These are phyloP conservation scores for Caenorhabditis remanei DNA, from an alignment of 1,140 invertebrate species.

Conservation along the genomic window DNA sequence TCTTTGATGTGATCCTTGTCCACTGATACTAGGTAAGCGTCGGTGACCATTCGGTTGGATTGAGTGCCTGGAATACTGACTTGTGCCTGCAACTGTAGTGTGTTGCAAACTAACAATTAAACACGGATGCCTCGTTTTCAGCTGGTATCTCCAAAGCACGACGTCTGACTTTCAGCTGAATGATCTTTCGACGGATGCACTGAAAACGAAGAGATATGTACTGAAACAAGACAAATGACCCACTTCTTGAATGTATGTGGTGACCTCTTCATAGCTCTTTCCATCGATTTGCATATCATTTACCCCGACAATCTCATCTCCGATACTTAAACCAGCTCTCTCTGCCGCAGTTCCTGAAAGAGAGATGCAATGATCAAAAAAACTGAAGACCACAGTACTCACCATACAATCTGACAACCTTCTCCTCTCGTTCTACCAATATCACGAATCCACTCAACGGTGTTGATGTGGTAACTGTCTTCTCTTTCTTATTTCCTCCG, in stretches of 20 bases:
- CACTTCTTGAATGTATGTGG: slow-evolving; percentile 56
- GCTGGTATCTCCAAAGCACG: slow-evolving; percentile 31
- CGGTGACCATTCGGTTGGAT: slow-evolving; percentile 51
- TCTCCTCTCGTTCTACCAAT: slow-evolving; percentile 29
- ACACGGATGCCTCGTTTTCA: slow-evolving; percentile 34
- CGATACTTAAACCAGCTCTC: slow-evolving; percentile 59
- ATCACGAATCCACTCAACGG: slow-evolving; percentile 51
- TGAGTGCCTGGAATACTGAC: background rate
- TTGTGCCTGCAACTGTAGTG: background rate
- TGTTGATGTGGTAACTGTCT: slow-evolving; percentile 1
- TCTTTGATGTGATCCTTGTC: slow-evolving; percentile 64
- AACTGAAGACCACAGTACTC: background rate
- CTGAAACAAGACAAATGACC: too few species aligned
- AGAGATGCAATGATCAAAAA: background rate
- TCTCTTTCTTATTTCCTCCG: background rate
- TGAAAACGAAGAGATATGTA: background rate
- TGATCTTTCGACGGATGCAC: slow-evolving; percentile 47
- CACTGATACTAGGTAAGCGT: slow-evolving; percentile 62
- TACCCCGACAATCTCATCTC: slow-evolving; percentile 64
- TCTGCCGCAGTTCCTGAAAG: slow-evolving; percentile 58
- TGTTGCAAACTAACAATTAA: background rate
- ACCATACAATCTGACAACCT: slow-evolving; percentile 30
- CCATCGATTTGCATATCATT: slow-evolving; percentile 59
- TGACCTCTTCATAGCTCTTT: slow-evolving; percentile 60
- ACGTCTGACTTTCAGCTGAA: slow-evolving; percentile 23